Conservation (phyloP, 2,888 invertebrate genomes). For the Ennomos erosarius region DNA sequence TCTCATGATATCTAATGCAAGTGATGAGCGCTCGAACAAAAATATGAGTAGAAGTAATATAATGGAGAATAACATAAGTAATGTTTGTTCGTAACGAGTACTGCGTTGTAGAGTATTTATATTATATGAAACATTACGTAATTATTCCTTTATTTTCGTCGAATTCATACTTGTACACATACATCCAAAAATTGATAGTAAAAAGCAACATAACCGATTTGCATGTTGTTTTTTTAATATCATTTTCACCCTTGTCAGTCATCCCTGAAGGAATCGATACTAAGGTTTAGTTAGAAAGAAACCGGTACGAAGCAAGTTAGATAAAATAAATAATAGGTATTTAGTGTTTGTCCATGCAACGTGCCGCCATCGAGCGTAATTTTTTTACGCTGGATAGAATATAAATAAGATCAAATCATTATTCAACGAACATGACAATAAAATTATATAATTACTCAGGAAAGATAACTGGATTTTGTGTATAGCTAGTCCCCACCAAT, state of each 20-base stretch:
- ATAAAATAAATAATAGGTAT: no score
- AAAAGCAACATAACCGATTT: slow-evolving; percentile 84
- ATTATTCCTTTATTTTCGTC: slow-evolving; percentile 83
- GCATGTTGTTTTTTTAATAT: slow-evolving; percentile 70
- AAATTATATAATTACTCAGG: no score
- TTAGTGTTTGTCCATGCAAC: no score
- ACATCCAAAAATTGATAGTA: slow-evolving; percentile 85
- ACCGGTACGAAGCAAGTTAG: no score
- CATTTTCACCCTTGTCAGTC: slow-evolving; percentile 45
- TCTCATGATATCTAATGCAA: slow-evolving; percentile 69
- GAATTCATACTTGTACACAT: slow-evolving; percentile 84
- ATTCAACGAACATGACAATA: no score
- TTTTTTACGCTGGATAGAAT: no score
- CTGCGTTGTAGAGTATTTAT: slow-evolving; percentile 84
- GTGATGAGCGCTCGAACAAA: slow-evolving; percentile 79
- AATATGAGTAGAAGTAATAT: slow-evolving; percentile 79
- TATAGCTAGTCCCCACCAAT: no score
- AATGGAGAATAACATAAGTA: slow-evolving; percentile 79
- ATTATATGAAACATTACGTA: slow-evolving; percentile 76
- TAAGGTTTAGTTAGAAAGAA: not conserved
- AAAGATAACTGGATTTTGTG: no score
- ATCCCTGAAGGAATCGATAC: slow-evolving; percentile 13
- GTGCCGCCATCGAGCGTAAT: no score
- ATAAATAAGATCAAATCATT: no score
- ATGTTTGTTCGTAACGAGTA: slow-evolving; percentile 83